Evolutionary conservation across 2,797 vertebrate genomes (phyloP).

Genomic region (Spinus olivaceus): DNA sequence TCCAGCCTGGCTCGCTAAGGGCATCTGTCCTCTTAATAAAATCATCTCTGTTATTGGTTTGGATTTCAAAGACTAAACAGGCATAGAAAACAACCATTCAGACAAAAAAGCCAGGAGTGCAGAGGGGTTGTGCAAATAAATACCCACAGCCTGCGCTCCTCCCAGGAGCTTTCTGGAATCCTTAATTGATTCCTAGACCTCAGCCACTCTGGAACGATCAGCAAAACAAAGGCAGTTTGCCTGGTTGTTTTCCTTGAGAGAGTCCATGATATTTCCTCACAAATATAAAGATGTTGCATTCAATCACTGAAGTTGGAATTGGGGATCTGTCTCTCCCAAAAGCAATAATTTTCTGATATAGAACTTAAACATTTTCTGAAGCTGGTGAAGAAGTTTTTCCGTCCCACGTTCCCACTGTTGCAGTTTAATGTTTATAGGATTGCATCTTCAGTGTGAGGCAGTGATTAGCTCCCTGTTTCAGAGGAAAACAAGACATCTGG

Average conservation of each 20-base stretch:
- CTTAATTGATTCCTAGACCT: constrained; percentile 21
- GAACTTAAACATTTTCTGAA: not conserved
- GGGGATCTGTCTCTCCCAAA: not conserved
- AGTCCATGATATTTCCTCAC: not conserved
- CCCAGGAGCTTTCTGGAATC: not conserved
- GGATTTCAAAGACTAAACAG: constrained; percentile 1
- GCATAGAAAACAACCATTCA: constrained; percentile 1
- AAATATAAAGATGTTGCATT: not conserved
- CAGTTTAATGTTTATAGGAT: not conserved
- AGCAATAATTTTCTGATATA: not conserved
- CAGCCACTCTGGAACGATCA: not conserved
- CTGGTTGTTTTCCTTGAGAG: not conserved
- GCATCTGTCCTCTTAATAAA: constrained; percentile 4
- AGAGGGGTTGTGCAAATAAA: not conserved
- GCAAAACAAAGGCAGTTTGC: not conserved
- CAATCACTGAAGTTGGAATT: not conserved
- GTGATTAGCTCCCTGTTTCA: not conserved
- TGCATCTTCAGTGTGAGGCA: not conserved
- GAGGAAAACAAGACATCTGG: not conserved
- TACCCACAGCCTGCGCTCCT: not conserved
- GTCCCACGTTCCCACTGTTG: not conserved
- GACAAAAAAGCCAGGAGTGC: not conserved
- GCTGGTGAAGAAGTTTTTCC: not conserved
- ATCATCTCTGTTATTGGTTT: not conserved
- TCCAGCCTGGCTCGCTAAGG: constrained; percentile 16